phyloP scores from a whole-genome alignment of 2,888 invertebrate species.

The Allacma fusca region DNA sequence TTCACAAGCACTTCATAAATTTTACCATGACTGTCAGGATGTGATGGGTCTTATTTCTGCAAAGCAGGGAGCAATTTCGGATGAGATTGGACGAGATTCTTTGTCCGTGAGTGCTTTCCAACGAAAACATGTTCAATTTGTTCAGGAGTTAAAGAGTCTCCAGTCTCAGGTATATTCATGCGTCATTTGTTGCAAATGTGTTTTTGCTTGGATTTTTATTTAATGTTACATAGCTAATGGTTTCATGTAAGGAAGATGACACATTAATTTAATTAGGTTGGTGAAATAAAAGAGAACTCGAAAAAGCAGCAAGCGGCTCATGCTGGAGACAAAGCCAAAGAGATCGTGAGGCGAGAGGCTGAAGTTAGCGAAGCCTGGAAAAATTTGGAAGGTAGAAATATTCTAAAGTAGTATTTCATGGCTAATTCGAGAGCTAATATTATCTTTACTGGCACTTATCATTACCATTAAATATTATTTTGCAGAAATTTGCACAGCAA shows the following conservation, averaged over 20 bases:
- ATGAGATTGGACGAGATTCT: conserved; percentile 95
- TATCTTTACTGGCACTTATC: too few species aligned
- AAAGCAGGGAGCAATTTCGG: conserved; percentile 95
- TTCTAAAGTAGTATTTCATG: background rate
- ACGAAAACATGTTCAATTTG: conserved; percentile 96
- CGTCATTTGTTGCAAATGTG: conserved; percentile 14
- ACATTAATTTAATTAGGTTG: conserved; percentile 69
- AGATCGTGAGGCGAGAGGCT: conserved; percentile 93
- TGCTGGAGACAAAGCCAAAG: conserved; percentile 95
- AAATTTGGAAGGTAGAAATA: conserved; percentile 78
- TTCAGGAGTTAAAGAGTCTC: conserved; percentile 93
- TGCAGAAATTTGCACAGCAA: conserved; percentile 73
- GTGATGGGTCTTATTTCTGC: conserved; percentile 91
- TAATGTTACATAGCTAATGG: background rate
- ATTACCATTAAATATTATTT: background rate
- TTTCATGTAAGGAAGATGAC: too few species aligned
- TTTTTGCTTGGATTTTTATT: too few species aligned
- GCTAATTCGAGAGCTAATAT: background rate
- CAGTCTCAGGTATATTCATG: conserved; percentile 75
- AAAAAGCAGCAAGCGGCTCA: conserved; percentile 91
- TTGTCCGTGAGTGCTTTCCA: conserved; percentile 94
- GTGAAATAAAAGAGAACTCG: conserved; percentile 91
- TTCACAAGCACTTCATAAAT: conserved; percentile 98
- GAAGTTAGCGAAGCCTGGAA: conserved; percentile 97
- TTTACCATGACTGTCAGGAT: conserved; percentile 99